Evolutionary conservation across 2,888 invertebrate species (phyloP), one percentile per base, ranked within the genome.

Genomic region (Eudemis profundana): DNA sequence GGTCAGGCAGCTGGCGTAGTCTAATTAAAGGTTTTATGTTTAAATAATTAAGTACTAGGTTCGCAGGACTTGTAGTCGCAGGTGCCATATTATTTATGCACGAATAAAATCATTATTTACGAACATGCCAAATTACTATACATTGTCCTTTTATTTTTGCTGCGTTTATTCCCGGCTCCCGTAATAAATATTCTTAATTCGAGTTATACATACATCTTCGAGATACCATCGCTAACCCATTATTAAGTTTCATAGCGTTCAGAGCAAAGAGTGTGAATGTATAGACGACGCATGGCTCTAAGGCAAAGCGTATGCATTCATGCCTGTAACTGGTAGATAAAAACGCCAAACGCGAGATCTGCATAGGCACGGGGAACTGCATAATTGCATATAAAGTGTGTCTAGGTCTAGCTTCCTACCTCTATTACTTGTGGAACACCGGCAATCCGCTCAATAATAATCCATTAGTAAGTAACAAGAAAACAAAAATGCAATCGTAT

Each of bases 21-120:
- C 86, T 90, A 91, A 92, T 91, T 92, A 92, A 89, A 90, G 86
- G 88, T 87, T 90, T 90, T 89, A 90, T 87, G 86, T 83, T 87
- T 85, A 89, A 90, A 92, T 91, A 91, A 92, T 92, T 92, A 89
- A 90, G 82, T 87, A 72, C 73, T 74, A 75, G 78, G 72, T 74
- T 69, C 72, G 86, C 90, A 89, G 89, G 86, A 21, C 46, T 21
- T 4, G 46, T 21, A 10, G 27, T 27, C 72, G 88, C 90, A 89
- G 89, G 88, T 90, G 89, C 77, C 70, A 62, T 68, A 69, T 80
- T 85, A 83, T 85, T 84, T 86, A 86, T 88, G 85, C 86, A 81
- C 81, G 77, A 82, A 85, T 86, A 87, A 89, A 90, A 92, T 88
- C 86, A 83, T 87, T 87, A 87, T 89, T 90, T 89, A 87, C 84